phyloP scores from a whole-genome alignment of 2,797 vertebrate genomes.

The Phrynocephalus vlangalii region DNA sequence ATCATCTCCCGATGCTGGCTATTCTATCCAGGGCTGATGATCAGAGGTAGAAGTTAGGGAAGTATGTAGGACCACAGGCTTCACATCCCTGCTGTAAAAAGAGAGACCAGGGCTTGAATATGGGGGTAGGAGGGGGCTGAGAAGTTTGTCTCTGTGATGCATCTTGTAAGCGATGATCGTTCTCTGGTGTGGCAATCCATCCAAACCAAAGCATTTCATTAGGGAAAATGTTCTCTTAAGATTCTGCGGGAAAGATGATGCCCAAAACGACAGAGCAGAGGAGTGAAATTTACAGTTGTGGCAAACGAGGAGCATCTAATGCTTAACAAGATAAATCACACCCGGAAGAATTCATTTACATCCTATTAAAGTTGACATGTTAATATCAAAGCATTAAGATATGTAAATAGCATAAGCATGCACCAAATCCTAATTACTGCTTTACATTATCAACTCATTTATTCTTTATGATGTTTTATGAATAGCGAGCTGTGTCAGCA shows the following conservation, averaged over 20 bases:
- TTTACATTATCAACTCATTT: constrained; percentile 79
- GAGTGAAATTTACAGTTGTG: constrained; percentile 43
- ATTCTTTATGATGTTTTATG: constrained; percentile 74
- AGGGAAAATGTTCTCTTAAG: constrained; percentile 33
- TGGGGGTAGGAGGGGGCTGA: not conserved
- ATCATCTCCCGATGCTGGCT: not conserved
- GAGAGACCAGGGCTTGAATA: not conserved
- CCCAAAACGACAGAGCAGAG: constrained; percentile 48
- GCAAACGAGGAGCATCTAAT: constrained; percentile 50
- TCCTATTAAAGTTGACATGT: constrained; percentile 70
- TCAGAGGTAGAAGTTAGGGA: not conserved
- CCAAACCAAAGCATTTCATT: constrained; percentile 35
- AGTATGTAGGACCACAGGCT: not conserved
- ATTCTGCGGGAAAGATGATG: constrained; percentile 41
- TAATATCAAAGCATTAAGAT: constrained; percentile 79
- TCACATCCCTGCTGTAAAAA: not conserved
- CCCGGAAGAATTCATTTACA: constrained; percentile 66
- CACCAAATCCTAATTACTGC: constrained; percentile 76
- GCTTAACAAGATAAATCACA: constrained; percentile 57
- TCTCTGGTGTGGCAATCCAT: not conserved
- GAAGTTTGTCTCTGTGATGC: too few relatives aligned
- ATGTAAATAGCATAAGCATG: constrained; percentile 79
- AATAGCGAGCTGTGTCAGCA: constrained; percentile 75
- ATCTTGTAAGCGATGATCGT: not conserved
- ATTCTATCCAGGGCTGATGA: not conserved